phyloP scores from a whole-genome alignment of 2,113 vertebrate species.

The Callipepla californica region DNA sequence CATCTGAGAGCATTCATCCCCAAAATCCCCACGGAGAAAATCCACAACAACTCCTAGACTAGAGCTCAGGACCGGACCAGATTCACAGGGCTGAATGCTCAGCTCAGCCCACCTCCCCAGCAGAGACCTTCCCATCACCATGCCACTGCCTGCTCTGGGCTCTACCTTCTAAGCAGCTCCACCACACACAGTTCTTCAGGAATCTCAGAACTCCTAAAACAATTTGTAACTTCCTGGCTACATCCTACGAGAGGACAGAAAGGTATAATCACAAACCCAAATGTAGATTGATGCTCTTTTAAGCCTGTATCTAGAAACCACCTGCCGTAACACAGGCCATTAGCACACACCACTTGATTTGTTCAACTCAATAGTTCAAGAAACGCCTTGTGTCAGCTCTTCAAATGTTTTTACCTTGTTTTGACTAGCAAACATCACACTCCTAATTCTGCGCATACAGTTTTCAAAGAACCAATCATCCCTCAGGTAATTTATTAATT shows the following conservation, averaged over 20 bases:
- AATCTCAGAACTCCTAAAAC: not conserved
- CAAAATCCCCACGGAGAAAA: not conserved
- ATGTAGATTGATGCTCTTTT: not conserved
- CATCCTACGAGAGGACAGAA: not conserved
- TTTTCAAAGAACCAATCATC: not conserved
- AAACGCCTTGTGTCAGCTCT: not conserved
- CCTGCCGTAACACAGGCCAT: not conserved
- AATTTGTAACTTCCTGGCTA: not conserved
- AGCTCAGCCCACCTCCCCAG: not conserved
- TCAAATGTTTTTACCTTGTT: not conserved
- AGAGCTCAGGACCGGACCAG: not conserved
- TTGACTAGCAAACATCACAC: not conserved
- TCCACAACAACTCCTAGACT: not conserved
- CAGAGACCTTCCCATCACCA: not conserved
- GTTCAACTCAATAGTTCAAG: not conserved
- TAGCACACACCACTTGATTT: fast-evolving
- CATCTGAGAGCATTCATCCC: not conserved
- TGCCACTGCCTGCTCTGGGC: fast-evolving
- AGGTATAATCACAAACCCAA: fast-evolving
- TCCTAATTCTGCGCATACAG: not conserved
- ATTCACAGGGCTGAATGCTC: not conserved
- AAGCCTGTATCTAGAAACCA: not conserved
- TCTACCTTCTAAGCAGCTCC: not conserved
- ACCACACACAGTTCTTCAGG: fast-evolving
- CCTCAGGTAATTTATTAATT: not conserved